Evolutionary conservation across 2,888 invertebrate genomes (phyloP), one percentile per base, ranked within the genome.

Genomic region (Phalangium opilio): DNA sequence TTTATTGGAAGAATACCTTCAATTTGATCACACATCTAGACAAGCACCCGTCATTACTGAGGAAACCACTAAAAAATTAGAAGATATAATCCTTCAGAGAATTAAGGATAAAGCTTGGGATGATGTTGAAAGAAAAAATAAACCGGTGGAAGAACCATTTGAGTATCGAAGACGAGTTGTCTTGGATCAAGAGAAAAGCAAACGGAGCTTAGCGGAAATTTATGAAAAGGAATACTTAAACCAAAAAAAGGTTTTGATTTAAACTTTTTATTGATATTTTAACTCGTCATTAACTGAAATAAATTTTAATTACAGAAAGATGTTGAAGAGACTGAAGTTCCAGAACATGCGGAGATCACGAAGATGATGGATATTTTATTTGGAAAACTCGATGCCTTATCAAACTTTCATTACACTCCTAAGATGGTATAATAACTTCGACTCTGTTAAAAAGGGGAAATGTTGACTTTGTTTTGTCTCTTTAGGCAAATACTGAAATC

Each of bases 381-480:
- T 61, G 64, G 73, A 1, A 83, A 93, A 65, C 70, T 98, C 36
- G 91, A 96, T 68, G 85, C 93, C 0, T 70, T 98, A 12, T 82
- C 83, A 1, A 91, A 96, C 66, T 93, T 83, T 67, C 86, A 93
- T 66, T 96, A 83, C 61, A 90, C 90, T 40, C 95, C 96, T 0
- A 85, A 81, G 70, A 75, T 78, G 48, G 76, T 76, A 64, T 64
- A 62, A 5, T n/a, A n/a, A n/a, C n/a, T n/a, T n/a, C n/a, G n/a
- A n/a, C n/a, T n/a, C n/a, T n/a, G n/a, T n/a, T n/a, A 38, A 11
- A 38, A 38, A 15, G 12, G 17, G 14, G 38, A 38, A 12, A 10
- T 10, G n/a, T 1, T 5, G 7, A 38, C 10, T 38, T 38, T 18
- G 18, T 10, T 10, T 38, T n/a, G 10, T 17, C 14, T 38, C 38